Percentiles rank a stretch among this genome's conserved stretches.
Evolutionary conservation across 2,113 vertebrate species (phyloP).

Genomic region (Hippotragus niger): DNA sequence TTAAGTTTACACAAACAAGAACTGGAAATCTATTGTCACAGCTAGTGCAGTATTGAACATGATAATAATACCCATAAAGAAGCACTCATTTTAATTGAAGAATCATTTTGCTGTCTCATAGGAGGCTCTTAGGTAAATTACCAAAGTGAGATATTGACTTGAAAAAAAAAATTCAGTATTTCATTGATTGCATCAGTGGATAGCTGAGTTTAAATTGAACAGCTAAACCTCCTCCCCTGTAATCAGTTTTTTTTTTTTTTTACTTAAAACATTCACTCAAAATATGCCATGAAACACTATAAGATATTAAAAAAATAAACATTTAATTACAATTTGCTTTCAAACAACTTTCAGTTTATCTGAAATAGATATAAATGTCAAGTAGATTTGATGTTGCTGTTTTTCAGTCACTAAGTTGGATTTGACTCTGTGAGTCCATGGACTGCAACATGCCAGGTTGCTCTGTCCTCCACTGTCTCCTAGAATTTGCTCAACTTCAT

Average conservation of each 20-base stretch:
- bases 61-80: background rate
- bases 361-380: background rate
- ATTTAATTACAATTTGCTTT: background rate
- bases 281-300: background rate
- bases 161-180: background rate
- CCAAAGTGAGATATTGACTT: background rate
- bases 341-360: background rate
- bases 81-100: background rate
- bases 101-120: background rate
- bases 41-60: background rate
- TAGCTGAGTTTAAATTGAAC: background rate
- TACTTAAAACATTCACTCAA: background rate
- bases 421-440: background rate
- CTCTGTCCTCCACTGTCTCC: background rate
- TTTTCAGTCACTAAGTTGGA: background rate
- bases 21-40: background rate
- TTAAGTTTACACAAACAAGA: background rate
- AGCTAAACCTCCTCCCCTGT: background rate
- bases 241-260: background rate
- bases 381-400: background rate
- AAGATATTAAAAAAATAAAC: background rate
- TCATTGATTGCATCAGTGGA: background rate
- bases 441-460: background rate
- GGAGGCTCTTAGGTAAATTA: background rate
- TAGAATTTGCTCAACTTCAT: background rate